Base-by-base conservation (phyloP, 92 coral and sea anemone species). In the Epizoanthus rinbou region DNA sequence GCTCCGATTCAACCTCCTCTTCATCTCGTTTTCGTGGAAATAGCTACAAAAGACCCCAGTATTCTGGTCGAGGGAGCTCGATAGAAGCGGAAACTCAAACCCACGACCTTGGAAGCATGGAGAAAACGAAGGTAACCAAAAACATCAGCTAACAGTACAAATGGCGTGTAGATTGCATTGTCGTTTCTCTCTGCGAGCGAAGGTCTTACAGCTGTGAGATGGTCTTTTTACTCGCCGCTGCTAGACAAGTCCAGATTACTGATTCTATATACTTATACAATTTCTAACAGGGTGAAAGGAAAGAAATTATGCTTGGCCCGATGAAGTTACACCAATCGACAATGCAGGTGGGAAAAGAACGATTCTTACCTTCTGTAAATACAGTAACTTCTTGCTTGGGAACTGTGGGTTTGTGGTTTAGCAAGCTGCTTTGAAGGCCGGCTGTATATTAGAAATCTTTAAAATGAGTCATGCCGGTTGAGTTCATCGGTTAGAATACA, bases 61-160 rank as follows among this genome's bases (percentile, higher is more conserved):
- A 89, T 75, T 94, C 98, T 80, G 93, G 86, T 39, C 89, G 95
- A 86, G 94, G 98, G 47, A 92, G 94, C 83, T 97, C 99, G 8
- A 91, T 94, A 33, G 99, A 97, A 83, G 98, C 98, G 85, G 99
- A 97, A 79, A 89, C 99, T 10, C 97, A 95, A 80, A 97, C 93
- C 6, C 91, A 90, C 85, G 98, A 97, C 71, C 91, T 90, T 57
- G 90, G 95, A 83, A 95, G 67, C 84, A 97, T 97, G 99, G 87
- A 87, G 70, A 88, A 64, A 72, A 76, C 95, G 62, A 92, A 95
- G 98, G 98, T 95, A 90, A 62, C 58, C 6, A 43, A 43, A 78
- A 62, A 71, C 43, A 41, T 72, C 62, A 66, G 64, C 72, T 79
- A 41, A 62, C 54, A 22, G 21, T 73, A 81, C 89, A 53, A 47